phyloP scores from a whole-genome alignment of 2,113 vertebrate species.

The Opisthocomus hoazin region DNA sequence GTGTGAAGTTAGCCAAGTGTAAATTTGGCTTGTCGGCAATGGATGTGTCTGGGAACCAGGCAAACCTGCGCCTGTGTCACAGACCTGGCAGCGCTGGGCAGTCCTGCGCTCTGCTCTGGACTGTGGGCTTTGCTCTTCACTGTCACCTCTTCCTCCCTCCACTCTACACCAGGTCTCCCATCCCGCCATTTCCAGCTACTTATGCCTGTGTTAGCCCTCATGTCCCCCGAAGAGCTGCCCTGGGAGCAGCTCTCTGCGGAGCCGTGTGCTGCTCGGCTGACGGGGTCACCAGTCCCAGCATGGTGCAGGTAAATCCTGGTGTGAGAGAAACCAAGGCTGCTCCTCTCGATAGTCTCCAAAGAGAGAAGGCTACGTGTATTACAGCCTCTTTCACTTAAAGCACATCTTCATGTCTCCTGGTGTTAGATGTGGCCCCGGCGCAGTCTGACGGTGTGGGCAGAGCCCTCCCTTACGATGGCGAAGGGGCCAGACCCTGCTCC shows the following conservation, averaged over 20 bases:
- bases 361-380: fast-evolving
- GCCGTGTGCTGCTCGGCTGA: fast-evolving
- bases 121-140: not conserved
- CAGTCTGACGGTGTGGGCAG: not conserved
- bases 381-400: too few relatives aligned
- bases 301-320: fast-evolving
- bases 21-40: not conserved
- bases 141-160: not conserved
- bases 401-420: not conserved
- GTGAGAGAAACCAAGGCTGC: not conserved
- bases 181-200: not conserved
- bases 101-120: fast-evolving
- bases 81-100: not conserved
- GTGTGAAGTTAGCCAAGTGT: not conserved
- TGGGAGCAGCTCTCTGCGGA: not conserved
- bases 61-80: not conserved
- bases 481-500: not conserved
- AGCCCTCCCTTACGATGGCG: fast-evolving
- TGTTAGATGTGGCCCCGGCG: too few relatives aligned
- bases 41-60: not conserved
- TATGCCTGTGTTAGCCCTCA: fast-evolving
- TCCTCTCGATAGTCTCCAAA: not conserved
- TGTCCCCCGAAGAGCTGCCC: not conserved
- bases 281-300: fast-evolving
- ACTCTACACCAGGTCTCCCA: not conserved